phyloP scores from a whole-genome alignment of 2,888 invertebrate genomes.

The Holacanthella duospinosa region DNA sequence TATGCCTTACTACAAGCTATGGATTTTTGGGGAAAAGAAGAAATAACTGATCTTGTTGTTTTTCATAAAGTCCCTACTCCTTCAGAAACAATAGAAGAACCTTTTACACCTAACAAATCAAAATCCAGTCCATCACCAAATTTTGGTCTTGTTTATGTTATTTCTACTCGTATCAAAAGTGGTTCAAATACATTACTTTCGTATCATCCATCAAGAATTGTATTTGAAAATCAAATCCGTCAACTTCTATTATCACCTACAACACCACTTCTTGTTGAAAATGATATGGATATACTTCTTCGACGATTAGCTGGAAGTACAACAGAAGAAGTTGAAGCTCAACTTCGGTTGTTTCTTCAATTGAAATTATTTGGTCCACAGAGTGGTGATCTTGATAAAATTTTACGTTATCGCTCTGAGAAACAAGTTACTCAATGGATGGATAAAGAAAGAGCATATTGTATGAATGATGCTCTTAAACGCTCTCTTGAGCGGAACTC shows the following conservation, averaged over 20 bases:
- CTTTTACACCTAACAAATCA: background rate
- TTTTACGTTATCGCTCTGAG: slow-evolving; percentile 25
- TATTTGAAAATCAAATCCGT: slow-evolving; percentile 34
- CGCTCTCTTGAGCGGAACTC: slow-evolving; percentile 26
- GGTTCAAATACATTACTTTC: slow-evolving; percentile 9
- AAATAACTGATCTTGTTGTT: slow-evolving; percentile 32
- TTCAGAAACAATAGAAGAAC: background rate
- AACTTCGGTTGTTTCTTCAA: slow-evolving; percentile 32
- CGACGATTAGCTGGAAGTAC: slow-evolving; percentile 22
- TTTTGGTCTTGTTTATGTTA: slow-evolving; percentile 30
- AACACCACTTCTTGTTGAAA: slow-evolving; percentile 24
- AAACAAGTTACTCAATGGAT: slow-evolving; percentile 32
- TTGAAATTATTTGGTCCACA: slow-evolving; percentile 33
- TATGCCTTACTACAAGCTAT: slow-evolving; percentile 35
- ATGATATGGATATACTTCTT: slow-evolving; percentile 30
- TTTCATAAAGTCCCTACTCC: slow-evolving; percentile 19
- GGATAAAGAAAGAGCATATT: slow-evolving; percentile 35
- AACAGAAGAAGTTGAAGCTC: slow-evolving; percentile 28
- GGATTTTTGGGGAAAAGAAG: slow-evolving; percentile 31
- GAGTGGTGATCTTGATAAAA: slow-evolving; percentile 28
- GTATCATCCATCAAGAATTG: slow-evolving; percentile 14
- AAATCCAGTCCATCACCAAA: slow-evolving; percentile 3
- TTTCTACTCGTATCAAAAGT: slow-evolving; percentile 3
- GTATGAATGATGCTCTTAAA: slow-evolving; percentile 37
- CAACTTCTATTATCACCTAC: slow-evolving; percentile 24